phyloP scores from a whole-genome alignment of 2,113 vertebrate species.

The Thinocorus orbignyianus region DNA sequence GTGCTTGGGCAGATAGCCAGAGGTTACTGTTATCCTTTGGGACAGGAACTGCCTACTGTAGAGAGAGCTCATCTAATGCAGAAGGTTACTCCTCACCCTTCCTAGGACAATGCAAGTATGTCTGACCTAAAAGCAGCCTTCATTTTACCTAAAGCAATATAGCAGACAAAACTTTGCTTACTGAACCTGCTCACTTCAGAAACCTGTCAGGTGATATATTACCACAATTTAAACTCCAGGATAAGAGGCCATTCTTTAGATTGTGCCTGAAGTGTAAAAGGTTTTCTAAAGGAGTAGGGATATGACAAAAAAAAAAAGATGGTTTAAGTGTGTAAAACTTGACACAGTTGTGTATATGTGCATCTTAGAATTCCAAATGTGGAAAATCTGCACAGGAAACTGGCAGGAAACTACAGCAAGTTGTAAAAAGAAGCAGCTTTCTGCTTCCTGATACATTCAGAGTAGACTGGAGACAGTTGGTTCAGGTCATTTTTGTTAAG shows the following conservation, averaged over 20 bases:
- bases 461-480: background rate
- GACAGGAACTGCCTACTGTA: background rate
- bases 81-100: background rate
- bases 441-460: background rate
- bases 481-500: background rate
- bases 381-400: background rate
- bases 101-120: background rate
- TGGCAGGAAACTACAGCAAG: background rate
- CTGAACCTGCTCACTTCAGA: background rate
- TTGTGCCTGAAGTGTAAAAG: background rate
- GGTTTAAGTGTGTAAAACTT: background rate
- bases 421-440: background rate
- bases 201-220: background rate
- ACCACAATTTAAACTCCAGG: background rate
- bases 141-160: background rate
- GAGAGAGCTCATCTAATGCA: background rate
- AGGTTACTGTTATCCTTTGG: background rate
- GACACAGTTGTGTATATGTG: background rate
- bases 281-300: background rate
- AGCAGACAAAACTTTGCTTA: background rate
- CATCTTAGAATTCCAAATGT: background rate
- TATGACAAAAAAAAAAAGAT: background rate
- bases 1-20: background rate
- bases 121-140: background rate
- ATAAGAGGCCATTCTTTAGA: background rate